These are phyloP conservation scores for Acrobeloides nanus DNA, from an alignment of 2,888 invertebrate species.

Conservation along the genomic window DNA sequence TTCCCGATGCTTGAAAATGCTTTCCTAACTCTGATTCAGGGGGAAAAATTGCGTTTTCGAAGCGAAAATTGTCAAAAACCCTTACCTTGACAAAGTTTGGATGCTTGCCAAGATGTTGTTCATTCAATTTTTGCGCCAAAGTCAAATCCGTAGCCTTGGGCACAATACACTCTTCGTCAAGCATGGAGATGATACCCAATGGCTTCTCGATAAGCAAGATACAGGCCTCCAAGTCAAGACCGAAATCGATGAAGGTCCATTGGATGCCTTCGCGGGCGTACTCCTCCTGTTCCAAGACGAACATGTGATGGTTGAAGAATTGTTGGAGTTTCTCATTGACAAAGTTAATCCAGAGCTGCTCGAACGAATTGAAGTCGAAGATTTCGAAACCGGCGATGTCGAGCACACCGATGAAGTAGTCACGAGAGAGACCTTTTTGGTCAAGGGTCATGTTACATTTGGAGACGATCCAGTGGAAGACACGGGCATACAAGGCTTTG, in stretches of 20 bases:
- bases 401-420: conserved; percentile 51
- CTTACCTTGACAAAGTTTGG: conserved; percentile 93
- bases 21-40: no score
- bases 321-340: conserved; percentile 59
- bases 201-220: conserved; percentile 43
- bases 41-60: no score
- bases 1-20: no score
- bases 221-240: conserved; percentile 71
- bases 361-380: conserved; percentile 60
- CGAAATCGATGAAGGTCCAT: conserved; percentile 94
- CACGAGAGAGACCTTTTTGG: conserved; percentile 56
- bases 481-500: conserved; percentile 58
- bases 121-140: conserved; percentile 50
- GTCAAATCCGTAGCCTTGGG: conserved; percentile 54
- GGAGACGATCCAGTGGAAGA: conserved; percentile 79
- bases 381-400: conserved; percentile 61
- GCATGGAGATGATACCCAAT: conserved; percentile 54
- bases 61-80: no score
- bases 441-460: conserved; percentile 89
- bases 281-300: conserved; percentile 60
- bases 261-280: conserved; percentile 83
- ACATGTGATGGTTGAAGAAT: conserved; percentile 61
- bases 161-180: conserved; percentile 54
- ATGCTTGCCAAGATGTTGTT: conserved; percentile 69
- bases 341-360: conserved; percentile 60